A percentile compares a stretch with the other conserved stretches of the same genome.
Evolutionary conservation across 2,113 vertebrate species (phyloP).

Genomic region (Silurus asotus): DNA sequence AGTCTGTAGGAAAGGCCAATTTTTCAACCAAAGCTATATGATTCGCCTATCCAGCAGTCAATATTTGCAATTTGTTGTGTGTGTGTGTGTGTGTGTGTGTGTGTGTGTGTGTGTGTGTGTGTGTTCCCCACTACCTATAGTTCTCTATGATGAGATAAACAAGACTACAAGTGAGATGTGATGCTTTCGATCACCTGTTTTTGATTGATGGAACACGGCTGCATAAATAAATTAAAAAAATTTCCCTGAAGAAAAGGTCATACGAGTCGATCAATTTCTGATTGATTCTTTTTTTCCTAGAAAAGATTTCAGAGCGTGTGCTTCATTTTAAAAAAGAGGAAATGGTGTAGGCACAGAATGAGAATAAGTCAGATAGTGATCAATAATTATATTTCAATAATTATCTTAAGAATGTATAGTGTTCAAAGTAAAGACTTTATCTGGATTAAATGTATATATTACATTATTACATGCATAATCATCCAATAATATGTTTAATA

Average conservation of each 20-base stretch:
- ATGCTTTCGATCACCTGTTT: neutral
- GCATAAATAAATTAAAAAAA: neutral
- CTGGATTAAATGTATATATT: too few species aligned
- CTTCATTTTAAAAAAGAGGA: constrained; percentile 17
- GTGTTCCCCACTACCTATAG: constrained; percentile 6
- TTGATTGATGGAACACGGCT: neutral
- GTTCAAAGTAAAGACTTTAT: too few species aligned
- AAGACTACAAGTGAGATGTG: neutral
- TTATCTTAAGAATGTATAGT: neutral
- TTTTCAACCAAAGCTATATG: constrained; percentile 31
- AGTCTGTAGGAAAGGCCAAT: neutral
- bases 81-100: constrained; percentile 20
- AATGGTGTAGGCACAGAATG: neutral
- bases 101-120: constrained; percentile 16
- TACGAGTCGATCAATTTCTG: neutral
- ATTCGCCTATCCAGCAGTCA: constrained; percentile 14
- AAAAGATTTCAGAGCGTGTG: constrained; percentile 2
- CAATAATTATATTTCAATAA: neutral
- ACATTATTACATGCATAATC: neutral
- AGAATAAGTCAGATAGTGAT: constrained; percentile 3
- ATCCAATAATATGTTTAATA: too few species aligned
- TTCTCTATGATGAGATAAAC: neutral
- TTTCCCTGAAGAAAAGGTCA: neutral
- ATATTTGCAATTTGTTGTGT: constrained; percentile 38
- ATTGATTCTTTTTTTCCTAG: constrained; percentile 29